These are phyloP conservation scores for Trichogramma evanescens DNA, from an alignment of 2,888 invertebrate species.

Conservation along the genomic window DNA sequence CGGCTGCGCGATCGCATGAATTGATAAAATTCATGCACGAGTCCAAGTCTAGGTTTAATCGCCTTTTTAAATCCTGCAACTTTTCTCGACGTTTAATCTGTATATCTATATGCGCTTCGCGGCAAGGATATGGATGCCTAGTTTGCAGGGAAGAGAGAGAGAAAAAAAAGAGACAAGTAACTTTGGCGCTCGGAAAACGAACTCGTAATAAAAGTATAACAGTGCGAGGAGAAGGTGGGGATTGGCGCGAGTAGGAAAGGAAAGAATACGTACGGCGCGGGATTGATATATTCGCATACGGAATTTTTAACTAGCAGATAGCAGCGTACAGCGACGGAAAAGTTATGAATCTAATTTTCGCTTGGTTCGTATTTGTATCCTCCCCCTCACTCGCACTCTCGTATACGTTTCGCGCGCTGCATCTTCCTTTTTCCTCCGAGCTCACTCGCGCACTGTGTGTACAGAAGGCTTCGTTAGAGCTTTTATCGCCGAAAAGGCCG, in stretches of 20 bases:
- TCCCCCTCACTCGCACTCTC: constrained; percentile 14
- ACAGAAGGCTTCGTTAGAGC: constrained; percentile 39
- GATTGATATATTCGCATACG: constrained; percentile 43
- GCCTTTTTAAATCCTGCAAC: too few relatives aligned
- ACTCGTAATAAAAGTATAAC: neutral
- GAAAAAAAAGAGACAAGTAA: too few relatives aligned
- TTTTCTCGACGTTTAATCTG: neutral
- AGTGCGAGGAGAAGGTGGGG: neutral
- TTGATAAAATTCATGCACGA: too few relatives aligned
- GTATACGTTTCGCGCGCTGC: constrained; percentile 17
- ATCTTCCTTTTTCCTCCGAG: constrained; percentile 25
- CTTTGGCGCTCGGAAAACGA: neutral
- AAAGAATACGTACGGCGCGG: constrained; percentile 22
- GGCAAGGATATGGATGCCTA: too few relatives aligned
- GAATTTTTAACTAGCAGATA: constrained; percentile 43
- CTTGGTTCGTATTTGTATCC: constrained; percentile 34
- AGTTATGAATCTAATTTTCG: constrained; percentile 47
- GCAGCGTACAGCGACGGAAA: constrained; percentile 37
- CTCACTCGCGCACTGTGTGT: constrained; percentile 34
- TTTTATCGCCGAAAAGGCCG: constrained; percentile 33
- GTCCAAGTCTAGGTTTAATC: too few relatives aligned
- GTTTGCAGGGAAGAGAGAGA: too few relatives aligned
- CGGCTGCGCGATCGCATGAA: too few relatives aligned
- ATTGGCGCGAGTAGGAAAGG: constrained; percentile 8
- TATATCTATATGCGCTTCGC: too few relatives aligned